phyloP scores from a whole-genome alignment of 1,140 invertebrate genomes.

The Lasioglossum albipes region DNA sequence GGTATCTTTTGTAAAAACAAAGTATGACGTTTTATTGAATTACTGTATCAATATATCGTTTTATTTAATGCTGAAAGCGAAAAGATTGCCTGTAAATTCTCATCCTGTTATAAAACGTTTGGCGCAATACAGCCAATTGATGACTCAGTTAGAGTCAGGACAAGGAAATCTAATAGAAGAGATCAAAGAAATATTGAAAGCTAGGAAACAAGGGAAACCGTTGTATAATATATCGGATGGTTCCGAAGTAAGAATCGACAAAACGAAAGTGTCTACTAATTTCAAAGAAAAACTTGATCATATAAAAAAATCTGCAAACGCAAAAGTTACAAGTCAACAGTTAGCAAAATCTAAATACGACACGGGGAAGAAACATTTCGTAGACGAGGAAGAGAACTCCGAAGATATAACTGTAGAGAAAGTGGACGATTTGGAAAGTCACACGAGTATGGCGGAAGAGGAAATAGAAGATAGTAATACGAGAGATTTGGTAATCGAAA shows the following conservation, averaged over 20 bases:
- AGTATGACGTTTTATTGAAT: constrained; percentile 87
- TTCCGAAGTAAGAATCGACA: constrained; percentile 6
- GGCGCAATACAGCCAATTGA: constrained; percentile 88
- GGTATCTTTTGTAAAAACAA: constrained; percentile 85
- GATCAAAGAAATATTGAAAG: constrained; percentile 74
- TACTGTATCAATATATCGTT: constrained; percentile 93
- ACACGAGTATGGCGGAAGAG: constrained; percentile 65
- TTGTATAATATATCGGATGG: constrained; percentile 64
- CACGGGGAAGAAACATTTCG: neutral
- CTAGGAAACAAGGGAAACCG: constrained; percentile 64
- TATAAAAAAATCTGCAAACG: neutral
- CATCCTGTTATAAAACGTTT: constrained; percentile 93
- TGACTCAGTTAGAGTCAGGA: constrained; percentile 86
- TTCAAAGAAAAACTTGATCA: constrained; percentile 21
- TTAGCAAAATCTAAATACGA: neutral
- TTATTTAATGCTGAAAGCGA: constrained; percentile 91
- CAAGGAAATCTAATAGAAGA: constrained; percentile 83
- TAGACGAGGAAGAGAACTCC: constrained; percentile 31
- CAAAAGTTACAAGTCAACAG: neutral
- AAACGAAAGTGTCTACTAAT: constrained; percentile 30
- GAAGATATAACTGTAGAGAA: constrained; percentile 37
- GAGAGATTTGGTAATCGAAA: constrained; percentile 66
- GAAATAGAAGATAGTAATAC: constrained; percentile 68
- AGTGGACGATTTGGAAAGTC: constrained; percentile 30
- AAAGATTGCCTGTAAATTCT: constrained; percentile 84